These are phyloP conservation scores for Scaptomyza polygonia DNA, from an alignment of 2,888 invertebrate genomes.

Conservation along the genomic window DNA sequence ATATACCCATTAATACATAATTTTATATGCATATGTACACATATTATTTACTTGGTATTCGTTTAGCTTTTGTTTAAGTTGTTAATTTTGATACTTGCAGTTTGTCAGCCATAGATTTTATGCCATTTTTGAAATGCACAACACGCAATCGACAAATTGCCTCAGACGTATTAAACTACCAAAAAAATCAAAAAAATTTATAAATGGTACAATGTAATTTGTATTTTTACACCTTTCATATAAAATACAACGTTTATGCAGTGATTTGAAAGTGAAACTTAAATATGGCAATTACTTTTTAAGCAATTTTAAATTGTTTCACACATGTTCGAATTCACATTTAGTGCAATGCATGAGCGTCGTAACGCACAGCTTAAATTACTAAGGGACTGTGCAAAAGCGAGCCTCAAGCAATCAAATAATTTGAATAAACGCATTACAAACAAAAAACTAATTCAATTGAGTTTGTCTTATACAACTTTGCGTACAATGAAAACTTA, in stretches of 20 bases:
- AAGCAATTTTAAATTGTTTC: neutral
- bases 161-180: constrained; percentile 76
- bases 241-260: constrained; percentile 13
- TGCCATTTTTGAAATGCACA: constrained; percentile 67
- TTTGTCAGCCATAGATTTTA: constrained; percentile 65
- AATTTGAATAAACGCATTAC: constrained; percentile 55
- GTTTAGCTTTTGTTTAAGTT: constrained; percentile 56
- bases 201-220: constrained; percentile 49
- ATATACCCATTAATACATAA: constrained; percentile 34
- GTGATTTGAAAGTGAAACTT: constrained; percentile 2
- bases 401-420: constrained; percentile 51
- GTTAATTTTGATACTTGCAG: constrained; percentile 45
- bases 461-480: constrained; percentile 8
- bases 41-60: constrained; percentile 44
- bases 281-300: constrained; percentile 1
- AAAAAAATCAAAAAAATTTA: constrained; percentile 45
- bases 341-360: constrained; percentile 14
- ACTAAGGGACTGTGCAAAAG: constrained; percentile 17
- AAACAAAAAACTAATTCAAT: constrained; percentile 25
- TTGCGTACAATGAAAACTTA: neutral
- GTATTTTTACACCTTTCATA: constrained; percentile 72
- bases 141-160: constrained; percentile 65
- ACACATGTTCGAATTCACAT: constrained; percentile 3
- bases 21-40: constrained; percentile 20
- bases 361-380: constrained; percentile 56